phyloP scores from a whole-genome alignment of 2,888 invertebrate genomes.

The Sminthurinus aureus region DNA sequence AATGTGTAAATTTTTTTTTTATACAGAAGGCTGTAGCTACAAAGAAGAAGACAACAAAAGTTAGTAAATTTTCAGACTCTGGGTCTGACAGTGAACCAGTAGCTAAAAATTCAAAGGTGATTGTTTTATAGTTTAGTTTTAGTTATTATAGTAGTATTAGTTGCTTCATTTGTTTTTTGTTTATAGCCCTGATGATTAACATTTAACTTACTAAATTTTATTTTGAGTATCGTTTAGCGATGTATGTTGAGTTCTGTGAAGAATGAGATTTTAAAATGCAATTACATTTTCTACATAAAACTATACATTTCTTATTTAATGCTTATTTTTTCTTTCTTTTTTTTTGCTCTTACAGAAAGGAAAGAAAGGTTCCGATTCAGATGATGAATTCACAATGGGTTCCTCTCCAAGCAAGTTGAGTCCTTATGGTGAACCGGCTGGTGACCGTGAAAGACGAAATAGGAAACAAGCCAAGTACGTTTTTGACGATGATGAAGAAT shows the following conservation, averaged over 20 bases:
- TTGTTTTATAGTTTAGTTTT: neutral
- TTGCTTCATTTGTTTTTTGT: neutral
- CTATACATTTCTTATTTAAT: neutral
- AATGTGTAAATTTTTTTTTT: too few species aligned
- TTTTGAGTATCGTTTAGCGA: too few species aligned
- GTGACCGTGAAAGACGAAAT: slow-evolving; percentile 39
- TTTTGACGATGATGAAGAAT: slow-evolving; percentile 47
- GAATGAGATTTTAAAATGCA: too few species aligned
- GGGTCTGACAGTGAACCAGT: too few species aligned
- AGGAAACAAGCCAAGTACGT: slow-evolving; percentile 46
- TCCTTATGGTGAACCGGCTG: slow-evolving; percentile 31
- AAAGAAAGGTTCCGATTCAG: slow-evolving; percentile 24
- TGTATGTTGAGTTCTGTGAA: too few species aligned
- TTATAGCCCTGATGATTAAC: neutral
- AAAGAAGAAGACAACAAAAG: too few species aligned
- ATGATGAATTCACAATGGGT: slow-evolving; percentile 28
- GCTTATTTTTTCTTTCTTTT: neutral
- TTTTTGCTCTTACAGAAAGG: slow-evolving; percentile 5
- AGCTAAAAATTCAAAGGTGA: neutral
- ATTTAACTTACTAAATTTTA: neutral
- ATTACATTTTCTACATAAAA: too few species aligned
- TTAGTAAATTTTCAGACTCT: too few species aligned
- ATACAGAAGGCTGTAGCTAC: too few species aligned
- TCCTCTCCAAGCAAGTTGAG: slow-evolving; percentile 14
- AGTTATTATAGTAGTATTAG: neutral